These are phyloP conservation scores for Halesus radiatus DNA, from an alignment of 1,140 invertebrate species.

Conservation along the genomic window DNA sequence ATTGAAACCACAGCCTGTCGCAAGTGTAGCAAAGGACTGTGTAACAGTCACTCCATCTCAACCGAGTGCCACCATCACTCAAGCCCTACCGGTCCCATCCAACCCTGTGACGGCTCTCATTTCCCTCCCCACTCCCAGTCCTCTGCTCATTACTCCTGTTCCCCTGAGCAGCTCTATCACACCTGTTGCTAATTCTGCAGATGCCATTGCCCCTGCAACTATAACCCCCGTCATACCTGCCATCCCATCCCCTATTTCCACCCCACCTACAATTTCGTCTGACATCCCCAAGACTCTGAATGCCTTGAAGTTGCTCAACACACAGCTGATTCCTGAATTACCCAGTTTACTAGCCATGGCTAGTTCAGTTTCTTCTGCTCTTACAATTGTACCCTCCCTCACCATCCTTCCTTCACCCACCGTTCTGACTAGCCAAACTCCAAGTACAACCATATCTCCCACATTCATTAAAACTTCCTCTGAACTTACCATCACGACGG, in stretches of 20 bases:
- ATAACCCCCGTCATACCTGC: conserved; percentile 60
- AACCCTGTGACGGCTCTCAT: conserved; percentile 31
- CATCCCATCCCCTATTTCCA: conserved; percentile 58
- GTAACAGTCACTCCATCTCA: conserved; percentile 15
- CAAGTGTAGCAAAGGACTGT: conserved; percentile 24
- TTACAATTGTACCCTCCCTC: conserved; percentile 18
- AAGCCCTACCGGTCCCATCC: not conserved
- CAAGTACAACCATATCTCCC: not conserved
- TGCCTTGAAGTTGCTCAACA: conserved; percentile 29
- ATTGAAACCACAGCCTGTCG: conserved; percentile 34
- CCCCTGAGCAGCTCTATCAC: conserved; percentile 63
- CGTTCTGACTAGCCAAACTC: not conserved
- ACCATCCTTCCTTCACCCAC: not conserved
- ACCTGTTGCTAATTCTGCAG: conserved; percentile 60
- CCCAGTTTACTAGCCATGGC: not conserved
- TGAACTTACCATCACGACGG: conserved; percentile 28
- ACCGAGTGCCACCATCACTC: not conserved
- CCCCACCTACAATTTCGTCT: conserved; percentile 58
- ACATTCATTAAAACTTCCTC: not conserved
- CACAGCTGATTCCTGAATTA: conserved; percentile 17
- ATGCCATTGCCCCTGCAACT: not conserved
- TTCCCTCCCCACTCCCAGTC: conserved; percentile 33
- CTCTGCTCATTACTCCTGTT: conserved; percentile 56
- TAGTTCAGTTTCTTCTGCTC: not conserved
- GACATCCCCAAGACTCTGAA: conserved; percentile 55